Base-by-base conservation (phyloP, 64 coral and sea anemone species). In the Pocillopora damicornis region DNA sequence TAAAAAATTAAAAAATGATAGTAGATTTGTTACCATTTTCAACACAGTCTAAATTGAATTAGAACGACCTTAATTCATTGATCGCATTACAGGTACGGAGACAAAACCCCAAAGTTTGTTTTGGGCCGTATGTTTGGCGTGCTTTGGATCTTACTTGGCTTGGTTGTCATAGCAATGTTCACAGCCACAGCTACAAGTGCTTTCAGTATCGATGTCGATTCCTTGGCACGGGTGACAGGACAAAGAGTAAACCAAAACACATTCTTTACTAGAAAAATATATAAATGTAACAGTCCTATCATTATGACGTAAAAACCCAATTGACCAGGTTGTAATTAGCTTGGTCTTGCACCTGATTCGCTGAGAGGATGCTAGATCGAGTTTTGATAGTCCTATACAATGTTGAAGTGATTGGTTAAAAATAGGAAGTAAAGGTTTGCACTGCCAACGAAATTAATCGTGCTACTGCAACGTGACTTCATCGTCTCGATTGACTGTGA, bases 101-200 rank as follows among this genome's bases (percentile, higher is more conserved):
- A 96, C 87, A 89, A 89, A 38, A 96, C 94, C 9, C 94, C 94
- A 2, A 92, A 90, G 82, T 81, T 91, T 22, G 22, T 96, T 60
- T 89, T 89, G 58, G 94, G 94, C 23, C 94, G 94, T 15, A 37
- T 96, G 22, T 96, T 96, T 82, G 94, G 90, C 15, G 87, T 93
- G 1, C 7, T 87, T 35, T 96, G 94, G 94, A 96, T 96, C 73
- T 37, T 93, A 61, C 57, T 61, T 16, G 94, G 94, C 18, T 67
- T 96, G 35, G 79, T 87, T 9, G 80, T 96, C 57, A 90, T 96
- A 35, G 87, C 94, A 3, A 73, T 92, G 87, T 96, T 96, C 37
- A 96, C 94, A 51, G 94, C 94, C 0, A 76, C 94, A 4, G 88
- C 88, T 17, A 96, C 90, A 5, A 96, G 89, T 59, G 73, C 94